Percentiles rank a stretch among this genome's conserved stretches.
phyloP scores from a whole-genome alignment of 2,797 vertebrate species.

The Danionella dracula region DNA sequence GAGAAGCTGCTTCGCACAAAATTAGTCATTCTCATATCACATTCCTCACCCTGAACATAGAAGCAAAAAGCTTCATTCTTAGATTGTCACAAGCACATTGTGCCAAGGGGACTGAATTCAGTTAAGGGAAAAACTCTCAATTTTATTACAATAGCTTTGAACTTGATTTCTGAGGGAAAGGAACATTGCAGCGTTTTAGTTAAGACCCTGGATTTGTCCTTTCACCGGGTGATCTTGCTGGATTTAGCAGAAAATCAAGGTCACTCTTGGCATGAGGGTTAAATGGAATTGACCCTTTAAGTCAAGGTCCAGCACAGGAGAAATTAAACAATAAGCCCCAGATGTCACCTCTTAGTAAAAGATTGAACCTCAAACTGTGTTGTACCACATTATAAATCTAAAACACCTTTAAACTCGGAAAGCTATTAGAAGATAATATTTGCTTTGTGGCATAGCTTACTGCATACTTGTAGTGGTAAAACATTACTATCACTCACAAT shows the following conservation, averaged over 20 bases:
- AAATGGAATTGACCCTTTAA: slow-evolving; percentile 29
- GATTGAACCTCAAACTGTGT: background rate
- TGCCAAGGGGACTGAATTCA: too few relatives aligned
- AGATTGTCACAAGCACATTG: too few relatives aligned
- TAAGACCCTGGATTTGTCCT: slow-evolving; percentile 4
- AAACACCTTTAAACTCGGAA: background rate
- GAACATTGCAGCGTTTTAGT: background rate
- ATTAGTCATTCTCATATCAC: too few relatives aligned
- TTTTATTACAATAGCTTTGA: background rate
- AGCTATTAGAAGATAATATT: background rate
- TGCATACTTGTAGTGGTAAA: too few relatives aligned
- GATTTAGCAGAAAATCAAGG: slow-evolving; percentile 25
- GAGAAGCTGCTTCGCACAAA: too few relatives aligned
- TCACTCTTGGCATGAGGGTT: slow-evolving; percentile 2
- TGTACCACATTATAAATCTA: background rate
- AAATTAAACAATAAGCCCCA: slow-evolving; percentile 21
- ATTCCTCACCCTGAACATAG: too few relatives aligned
- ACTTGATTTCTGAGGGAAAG: background rate
- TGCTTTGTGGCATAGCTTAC: background rate
- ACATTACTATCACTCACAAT: too few relatives aligned
- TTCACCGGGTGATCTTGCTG: background rate
- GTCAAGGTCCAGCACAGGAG: slow-evolving; percentile 20
- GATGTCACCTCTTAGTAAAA: slow-evolving; percentile 10
- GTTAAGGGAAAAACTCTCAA: background rate
- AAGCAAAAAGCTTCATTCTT: too few relatives aligned